These are phyloP conservation scores for Grantiella picta DNA, from an alignment of 2,113 vertebrate genomes.

Conservation along the genomic window DNA sequence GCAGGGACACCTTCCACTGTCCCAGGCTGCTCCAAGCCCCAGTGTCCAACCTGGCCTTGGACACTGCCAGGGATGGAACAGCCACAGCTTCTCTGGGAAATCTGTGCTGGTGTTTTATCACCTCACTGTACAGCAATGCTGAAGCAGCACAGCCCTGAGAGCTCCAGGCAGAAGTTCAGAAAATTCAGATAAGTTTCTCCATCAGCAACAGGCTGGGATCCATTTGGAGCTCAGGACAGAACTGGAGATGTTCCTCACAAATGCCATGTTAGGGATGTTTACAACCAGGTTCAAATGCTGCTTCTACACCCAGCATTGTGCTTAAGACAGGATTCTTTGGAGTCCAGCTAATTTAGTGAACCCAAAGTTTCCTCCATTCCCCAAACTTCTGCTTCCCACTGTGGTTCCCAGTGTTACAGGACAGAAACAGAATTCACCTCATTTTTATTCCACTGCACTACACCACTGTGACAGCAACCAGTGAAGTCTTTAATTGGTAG, in stretches of 20 bases:
- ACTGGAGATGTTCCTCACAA: not conserved
- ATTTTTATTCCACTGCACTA: not conserved
- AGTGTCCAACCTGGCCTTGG: not conserved
- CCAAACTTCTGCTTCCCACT: not conserved
- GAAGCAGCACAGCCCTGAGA: not conserved
- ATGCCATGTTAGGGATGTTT: fast-evolving
- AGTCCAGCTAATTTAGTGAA: not conserved
- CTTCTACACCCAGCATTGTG: fast-evolving
- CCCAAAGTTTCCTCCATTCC: not conserved
- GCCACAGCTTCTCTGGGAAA: not conserved
- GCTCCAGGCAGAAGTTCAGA: not conserved
- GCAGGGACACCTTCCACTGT: not conserved
- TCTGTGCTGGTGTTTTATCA: not conserved
- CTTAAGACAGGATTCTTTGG: not conserved
- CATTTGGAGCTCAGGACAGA: not conserved
- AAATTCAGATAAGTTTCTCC: not conserved
- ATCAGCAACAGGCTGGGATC: not conserved
- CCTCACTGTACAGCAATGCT: not conserved
- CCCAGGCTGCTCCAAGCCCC: not conserved
- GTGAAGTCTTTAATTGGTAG: not conserved
- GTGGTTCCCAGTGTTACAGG: not conserved
- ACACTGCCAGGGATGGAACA: not conserved
- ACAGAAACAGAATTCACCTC: not conserved
- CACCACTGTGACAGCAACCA: not conserved
- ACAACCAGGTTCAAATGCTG: fast-evolving